Percentiles rank a stretch among this genome's conserved stretches.
Conservation (phyloP, 2,888 invertebrate genomes). For the Hirudinaria manillensis region DNA sequence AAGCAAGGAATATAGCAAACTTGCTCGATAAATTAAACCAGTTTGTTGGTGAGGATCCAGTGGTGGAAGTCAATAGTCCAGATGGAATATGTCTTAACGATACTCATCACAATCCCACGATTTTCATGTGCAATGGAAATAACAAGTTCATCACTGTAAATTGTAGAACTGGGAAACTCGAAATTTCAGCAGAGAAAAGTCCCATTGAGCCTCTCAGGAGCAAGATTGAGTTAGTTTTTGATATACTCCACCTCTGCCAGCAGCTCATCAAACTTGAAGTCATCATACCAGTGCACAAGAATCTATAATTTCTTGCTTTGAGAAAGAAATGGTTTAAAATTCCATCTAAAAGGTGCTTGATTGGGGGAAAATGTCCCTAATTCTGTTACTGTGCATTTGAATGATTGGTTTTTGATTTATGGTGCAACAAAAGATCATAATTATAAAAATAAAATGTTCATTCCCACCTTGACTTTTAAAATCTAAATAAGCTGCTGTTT, state of each 20-base stretch:
- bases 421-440: too few species aligned
- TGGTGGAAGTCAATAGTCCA: not conserved
- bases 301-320: too few species aligned
- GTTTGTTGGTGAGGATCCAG: not conserved
- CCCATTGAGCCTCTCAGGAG: not conserved
- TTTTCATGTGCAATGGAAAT: not conserved
- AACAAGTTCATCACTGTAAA: not conserved
- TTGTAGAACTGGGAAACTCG: not conserved
- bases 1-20: constrained; percentile 1
- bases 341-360: too few species aligned
- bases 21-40: not conserved
- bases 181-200: not conserved
- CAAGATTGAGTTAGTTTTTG: not conserved
- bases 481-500: too few species aligned
- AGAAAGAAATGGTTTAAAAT: too few species aligned
- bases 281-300: not conserved
- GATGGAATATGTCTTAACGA: not conserved
- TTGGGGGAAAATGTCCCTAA: too few species aligned
- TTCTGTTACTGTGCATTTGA: too few species aligned
- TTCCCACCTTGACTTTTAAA: too few species aligned
- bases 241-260: not conserved
- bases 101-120: not conserved
- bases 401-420: too few species aligned
- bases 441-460: too few species aligned
- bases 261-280: not conserved